Base-by-base conservation (phyloP, 2,888 invertebrate species). In the Orthonychiurus folsomi region DNA sequence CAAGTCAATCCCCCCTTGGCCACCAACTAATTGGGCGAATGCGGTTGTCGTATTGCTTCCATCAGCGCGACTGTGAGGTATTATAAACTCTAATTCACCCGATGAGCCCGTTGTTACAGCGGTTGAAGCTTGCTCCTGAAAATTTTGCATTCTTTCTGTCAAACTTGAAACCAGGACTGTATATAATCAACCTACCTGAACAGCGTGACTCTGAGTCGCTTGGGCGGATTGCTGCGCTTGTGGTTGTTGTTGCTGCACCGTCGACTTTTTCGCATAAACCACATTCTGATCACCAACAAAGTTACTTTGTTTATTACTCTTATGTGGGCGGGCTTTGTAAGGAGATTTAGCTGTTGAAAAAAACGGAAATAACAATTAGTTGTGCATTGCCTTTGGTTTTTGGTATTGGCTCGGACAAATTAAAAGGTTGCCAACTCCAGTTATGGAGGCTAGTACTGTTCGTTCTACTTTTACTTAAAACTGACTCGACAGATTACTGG, bases 331-430 rank as follows among this genome's bases (percentile, higher is more conserved):
- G 3, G 80, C 79, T 73, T 80, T 80, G 67, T 80, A 80, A 1
- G 80, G 80, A 37, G 80, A 80, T 73, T 80, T 80, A 2, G 80
- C 80, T 37, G 37, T 37, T 37, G 37, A 15, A 37, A 37, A 37
- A 37, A 37, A 37, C 37, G 37, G 37, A 37, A 37, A 37, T 37
- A 37, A 37, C 37, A 37, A 15, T 37, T 37, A 37, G 37, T 37
- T 5, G 5, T 37, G 37, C 15, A 37, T 37, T 15, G 37, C n/a
- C n/a, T n/a, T n/a, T n/a, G n/a, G n/a, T n/a, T n/a, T n/a, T n/a
- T n/a, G n/a, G n/a, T n/a, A n/a, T n/a, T n/a, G n/a, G n/a, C n/a
- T n/a, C n/a, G n/a, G n/a, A n/a, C n/a, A n/a, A n/a, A n/a, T n/a
- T n/a, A n/a, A n/a, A n/a, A n/a, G n/a, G n/a, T n/a, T n/a, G n/a